phyloP scores from a whole-genome alignment of 2,888 invertebrate species.

The Heliconius hortense region DNA sequence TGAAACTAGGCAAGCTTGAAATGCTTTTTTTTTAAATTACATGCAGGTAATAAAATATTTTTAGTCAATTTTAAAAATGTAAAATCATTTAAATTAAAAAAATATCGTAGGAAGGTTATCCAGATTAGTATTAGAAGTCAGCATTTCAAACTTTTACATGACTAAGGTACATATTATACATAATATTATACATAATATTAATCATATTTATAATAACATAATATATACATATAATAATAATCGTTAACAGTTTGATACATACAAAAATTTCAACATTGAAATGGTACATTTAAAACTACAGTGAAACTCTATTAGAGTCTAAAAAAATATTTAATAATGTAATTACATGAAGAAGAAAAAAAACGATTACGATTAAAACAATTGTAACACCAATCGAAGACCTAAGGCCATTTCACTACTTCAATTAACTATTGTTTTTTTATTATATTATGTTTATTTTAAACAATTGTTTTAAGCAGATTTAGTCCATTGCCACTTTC shows the following conservation, averaged over 20 bases:
- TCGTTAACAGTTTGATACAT: background rate
- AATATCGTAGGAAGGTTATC: background rate
- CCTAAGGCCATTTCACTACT: conserved; percentile 2
- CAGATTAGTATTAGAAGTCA: background rate
- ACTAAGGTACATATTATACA: background rate
- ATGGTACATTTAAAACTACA: conserved; percentile 1
- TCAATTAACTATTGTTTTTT: background rate
- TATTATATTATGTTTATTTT: background rate
- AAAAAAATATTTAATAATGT: background rate
- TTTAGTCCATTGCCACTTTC: background rate
- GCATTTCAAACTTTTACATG: conserved; percentile 28
- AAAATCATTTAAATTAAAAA: background rate
- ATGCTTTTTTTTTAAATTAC: conserved; percentile 10
- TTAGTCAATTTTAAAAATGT: background rate
- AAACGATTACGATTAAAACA: background rate
- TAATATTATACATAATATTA: background rate
- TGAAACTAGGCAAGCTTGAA: conserved; percentile 25
- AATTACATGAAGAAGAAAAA: too few species aligned
- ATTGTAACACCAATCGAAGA: background rate
- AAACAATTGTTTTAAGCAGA: background rate
- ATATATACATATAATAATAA: conserved; percentile 3
- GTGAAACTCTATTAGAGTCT: background rate
- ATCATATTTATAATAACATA: background rate
- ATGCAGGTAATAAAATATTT: background rate
- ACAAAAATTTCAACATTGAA: background rate